Conservation (phyloP, 2,888 invertebrate genomes). For the Limnephilus rhombicus region DNA sequence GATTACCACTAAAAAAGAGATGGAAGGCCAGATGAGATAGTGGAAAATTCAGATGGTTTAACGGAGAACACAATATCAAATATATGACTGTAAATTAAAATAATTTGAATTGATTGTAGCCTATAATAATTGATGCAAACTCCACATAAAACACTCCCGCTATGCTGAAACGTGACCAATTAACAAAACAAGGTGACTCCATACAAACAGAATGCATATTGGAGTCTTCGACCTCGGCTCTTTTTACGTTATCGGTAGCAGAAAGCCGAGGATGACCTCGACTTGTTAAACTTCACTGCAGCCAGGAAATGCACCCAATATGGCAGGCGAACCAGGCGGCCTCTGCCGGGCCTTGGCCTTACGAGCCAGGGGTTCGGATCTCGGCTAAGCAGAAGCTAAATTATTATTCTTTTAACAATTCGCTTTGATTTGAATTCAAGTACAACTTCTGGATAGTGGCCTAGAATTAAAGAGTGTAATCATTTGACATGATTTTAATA, state of each 20-base stretch:
- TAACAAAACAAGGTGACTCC: neutral
- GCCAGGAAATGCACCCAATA: conserved; percentile 33
- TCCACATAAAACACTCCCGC: neutral
- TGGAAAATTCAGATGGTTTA: neutral
- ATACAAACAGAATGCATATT: conserved; percentile 7
- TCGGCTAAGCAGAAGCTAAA: neutral
- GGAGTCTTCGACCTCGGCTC: neutral
- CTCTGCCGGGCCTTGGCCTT: conserved; percentile 26
- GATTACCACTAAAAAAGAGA: too few species aligned
- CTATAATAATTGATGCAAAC: neutral
- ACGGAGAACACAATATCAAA: neutral
- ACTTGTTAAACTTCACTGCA: neutral
- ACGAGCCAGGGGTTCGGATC: neutral
- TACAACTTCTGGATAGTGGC: neutral
- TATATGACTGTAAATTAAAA: neutral
- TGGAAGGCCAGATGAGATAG: neutral
- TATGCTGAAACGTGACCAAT: neutral
- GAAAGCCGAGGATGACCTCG: neutral
- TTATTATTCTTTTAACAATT: neutral
- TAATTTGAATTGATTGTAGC: neutral
- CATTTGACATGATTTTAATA: neutral
- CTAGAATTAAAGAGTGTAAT: neutral
- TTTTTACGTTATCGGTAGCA: neutral
- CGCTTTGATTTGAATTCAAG: neutral
- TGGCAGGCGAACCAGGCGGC: neutral